A percentile compares a stretch with the other conserved stretches of the same genome.
These are phyloP conservation scores for Petrosia ficiformis DNA, from an alignment of 37 sponge, comb jelly and placozoan species.

Conservation along the genomic window DNA sequence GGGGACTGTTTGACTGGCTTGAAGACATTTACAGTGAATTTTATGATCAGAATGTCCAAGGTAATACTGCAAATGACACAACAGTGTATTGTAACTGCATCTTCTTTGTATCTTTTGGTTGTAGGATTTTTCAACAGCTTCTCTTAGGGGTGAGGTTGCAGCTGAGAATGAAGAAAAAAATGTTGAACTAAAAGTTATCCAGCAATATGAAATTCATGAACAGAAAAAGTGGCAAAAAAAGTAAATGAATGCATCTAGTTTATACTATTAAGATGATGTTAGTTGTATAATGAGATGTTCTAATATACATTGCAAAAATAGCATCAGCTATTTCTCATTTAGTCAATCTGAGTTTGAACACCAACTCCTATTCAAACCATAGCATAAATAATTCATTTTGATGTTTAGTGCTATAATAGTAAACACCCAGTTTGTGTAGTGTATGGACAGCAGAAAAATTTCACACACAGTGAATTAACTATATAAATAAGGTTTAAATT, in stretches of 20 bases:
- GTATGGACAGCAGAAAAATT: too few species aligned
- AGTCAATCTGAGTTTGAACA: too few species aligned
- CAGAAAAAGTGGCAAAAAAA: slow-evolving; percentile 30
- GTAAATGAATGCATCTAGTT: too few species aligned
- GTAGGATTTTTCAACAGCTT: slow-evolving; percentile 44
- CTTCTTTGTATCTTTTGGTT: too few species aligned
- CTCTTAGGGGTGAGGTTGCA: slow-evolving; percentile 29
- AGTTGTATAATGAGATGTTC: neutral
- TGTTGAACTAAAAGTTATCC: neutral
- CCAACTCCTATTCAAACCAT: neutral
- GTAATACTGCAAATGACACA: slow-evolving; percentile 3
- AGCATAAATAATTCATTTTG: too few species aligned
- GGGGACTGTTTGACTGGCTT: slow-evolving; percentile 44
- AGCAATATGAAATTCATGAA: slow-evolving; percentile 23
- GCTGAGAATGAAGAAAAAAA: neutral
- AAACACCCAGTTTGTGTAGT: too few species aligned
- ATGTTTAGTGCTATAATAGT: too few species aligned
- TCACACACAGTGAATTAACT: too few species aligned
- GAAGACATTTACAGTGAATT: slow-evolving; percentile 80
- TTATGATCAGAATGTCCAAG: slow-evolving; percentile 84
- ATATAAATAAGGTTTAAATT: too few species aligned
- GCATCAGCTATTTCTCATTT: too few species aligned
- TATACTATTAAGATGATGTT: too few species aligned
- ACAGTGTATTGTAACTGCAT: too few species aligned
- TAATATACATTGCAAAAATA: neutral